Percentiles rank a stretch among this genome's conserved stretches.
Evolutionary conservation across 2,113 vertebrate genomes (phyloP).

Genomic region (Zosterops lateralis): DNA sequence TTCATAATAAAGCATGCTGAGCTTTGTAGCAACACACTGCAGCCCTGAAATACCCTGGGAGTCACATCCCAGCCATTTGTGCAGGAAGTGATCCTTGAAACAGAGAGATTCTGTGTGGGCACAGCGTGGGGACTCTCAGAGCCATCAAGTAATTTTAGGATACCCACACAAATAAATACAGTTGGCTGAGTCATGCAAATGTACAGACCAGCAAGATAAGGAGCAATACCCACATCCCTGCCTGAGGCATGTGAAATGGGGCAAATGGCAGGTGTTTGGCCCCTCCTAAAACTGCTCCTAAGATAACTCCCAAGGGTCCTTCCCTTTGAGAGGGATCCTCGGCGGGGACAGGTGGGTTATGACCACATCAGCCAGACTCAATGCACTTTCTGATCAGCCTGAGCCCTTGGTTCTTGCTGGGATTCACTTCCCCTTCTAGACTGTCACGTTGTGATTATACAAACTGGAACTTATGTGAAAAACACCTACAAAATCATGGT

Average conservation of each 20-base stretch:
- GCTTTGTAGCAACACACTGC: background rate
- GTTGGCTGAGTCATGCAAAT: background rate
- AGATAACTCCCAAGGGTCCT: background rate
- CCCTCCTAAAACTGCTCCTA: background rate
- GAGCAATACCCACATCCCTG: background rate
- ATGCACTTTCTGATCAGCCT: background rate
- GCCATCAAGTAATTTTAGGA: background rate
- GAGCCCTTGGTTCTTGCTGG: background rate
- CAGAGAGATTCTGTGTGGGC: background rate
- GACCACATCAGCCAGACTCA: background rate
- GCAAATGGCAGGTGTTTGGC: background rate
- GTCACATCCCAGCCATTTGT: background rate
- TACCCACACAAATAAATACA: background rate
- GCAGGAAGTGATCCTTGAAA: background rate
- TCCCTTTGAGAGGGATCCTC: background rate
- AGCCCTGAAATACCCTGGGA: background rate
- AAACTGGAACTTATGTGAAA: background rate
- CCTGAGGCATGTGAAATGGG: background rate
- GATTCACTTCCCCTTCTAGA: background rate
- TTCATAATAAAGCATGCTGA: constrained; percentile 35
- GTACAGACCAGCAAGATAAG: background rate
- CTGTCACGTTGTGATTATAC: background rate
- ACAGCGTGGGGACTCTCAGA: background rate
- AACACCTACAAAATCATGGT: background rate
- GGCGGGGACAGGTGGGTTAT: background rate